Evolutionary conservation across 2,113 vertebrate species (phyloP).

Genomic region (Stigmatopora argus): DNA sequence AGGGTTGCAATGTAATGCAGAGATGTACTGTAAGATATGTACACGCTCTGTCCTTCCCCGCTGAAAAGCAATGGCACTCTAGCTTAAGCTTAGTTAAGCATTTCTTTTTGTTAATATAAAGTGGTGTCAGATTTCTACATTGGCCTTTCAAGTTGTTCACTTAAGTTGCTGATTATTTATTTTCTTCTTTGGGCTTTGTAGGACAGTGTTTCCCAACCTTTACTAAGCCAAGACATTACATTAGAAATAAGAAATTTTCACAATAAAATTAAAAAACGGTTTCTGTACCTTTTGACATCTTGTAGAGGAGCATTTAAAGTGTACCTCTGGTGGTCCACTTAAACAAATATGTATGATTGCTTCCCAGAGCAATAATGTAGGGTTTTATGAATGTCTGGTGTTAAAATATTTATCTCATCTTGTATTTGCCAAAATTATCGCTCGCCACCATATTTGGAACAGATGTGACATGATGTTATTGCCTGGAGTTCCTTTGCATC

Average conservation of each 20-base stretch:
- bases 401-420: no score
- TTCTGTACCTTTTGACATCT: background rate
- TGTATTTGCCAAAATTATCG: no score
- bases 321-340: no score
- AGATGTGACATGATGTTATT: no score
- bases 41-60: conserved; percentile 23
- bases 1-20: conserved; percentile 44
- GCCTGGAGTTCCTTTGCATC: no score
- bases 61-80: conserved; percentile 37
- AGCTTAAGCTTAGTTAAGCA: conserved; percentile 31
- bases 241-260: background rate
- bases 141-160: conserved; percentile 24
- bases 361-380: no score
- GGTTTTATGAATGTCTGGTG: no score
- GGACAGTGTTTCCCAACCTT: background rate
- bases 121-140: conserved; percentile 53
- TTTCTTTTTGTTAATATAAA: conserved; percentile 61
- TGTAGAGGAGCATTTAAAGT: background rate
- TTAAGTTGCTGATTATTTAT: conserved; percentile 19
- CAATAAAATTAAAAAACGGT: background rate
- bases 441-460: no score
- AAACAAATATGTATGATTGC: no score
- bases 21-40: conserved; percentile 42
- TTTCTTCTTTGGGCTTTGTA: conserved; percentile 24
- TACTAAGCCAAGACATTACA: background rate